Conservation (phyloP, 2,888 invertebrate genomes). For the Morpho deidamia region DNA sequence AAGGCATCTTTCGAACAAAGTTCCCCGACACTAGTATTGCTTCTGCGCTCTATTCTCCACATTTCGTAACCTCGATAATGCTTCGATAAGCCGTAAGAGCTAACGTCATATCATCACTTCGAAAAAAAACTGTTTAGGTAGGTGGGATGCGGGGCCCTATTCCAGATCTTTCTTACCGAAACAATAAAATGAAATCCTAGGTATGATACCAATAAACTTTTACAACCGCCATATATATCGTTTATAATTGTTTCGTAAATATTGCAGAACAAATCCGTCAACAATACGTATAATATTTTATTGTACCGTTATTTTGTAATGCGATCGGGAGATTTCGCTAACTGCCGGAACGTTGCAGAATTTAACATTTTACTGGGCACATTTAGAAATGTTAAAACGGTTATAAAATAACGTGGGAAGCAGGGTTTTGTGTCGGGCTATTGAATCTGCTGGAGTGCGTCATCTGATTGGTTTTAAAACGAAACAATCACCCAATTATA, state of each 20-base stretch:
- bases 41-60: too few species aligned
- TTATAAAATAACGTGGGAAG: conserved; percentile 30
- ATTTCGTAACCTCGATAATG: too few species aligned
- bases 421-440: conserved; percentile 12
- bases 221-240: conserved; percentile 2
- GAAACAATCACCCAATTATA: too few species aligned
- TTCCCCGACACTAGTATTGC: too few species aligned
- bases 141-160: too few species aligned
- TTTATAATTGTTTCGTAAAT: conserved; percentile 2
- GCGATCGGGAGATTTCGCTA: conserved; percentile 24
- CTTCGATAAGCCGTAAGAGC: too few species aligned
- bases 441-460: conserved; percentile 9
- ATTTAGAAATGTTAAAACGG: conserved; percentile 29
- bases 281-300: conserved; percentile 21
- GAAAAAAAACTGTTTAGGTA: too few species aligned
- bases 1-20: too few species aligned
- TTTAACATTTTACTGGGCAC: conserved; percentile 31
- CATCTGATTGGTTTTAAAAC: neutral
- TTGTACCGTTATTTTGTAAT: conserved; percentile 19
- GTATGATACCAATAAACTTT: conserved; percentile 10
- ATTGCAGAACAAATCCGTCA: conserved; percentile 15
- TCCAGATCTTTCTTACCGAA: too few species aligned
- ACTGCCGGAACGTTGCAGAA: conserved; percentile 29
- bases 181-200: neutral
- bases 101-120: too few species aligned